Evolutionary conservation across 1,140 invertebrate genomes (phyloP).

Genomic region (Pseudomyrmex flavicornis): DNA sequence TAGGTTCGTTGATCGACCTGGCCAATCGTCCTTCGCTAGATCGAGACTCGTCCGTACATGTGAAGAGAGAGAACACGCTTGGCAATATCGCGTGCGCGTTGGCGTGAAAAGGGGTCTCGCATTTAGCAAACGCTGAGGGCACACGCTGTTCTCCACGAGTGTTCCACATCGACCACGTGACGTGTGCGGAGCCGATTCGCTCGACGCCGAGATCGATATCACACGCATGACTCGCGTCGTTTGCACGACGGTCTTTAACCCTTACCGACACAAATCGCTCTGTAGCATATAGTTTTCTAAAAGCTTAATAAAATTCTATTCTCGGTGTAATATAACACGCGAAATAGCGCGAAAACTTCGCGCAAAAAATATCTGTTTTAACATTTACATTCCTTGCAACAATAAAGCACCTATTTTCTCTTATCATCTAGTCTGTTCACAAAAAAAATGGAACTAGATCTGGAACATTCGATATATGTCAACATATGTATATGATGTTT

Average conservation of each 20-base stretch:
- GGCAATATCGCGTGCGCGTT: constrained; percentile 50
- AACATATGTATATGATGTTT: not conserved
- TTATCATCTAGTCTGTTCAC: not conserved
- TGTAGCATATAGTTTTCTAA: not conserved
- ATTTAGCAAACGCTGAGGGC: constrained; percentile 45
- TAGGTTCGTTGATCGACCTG: constrained; percentile 40
- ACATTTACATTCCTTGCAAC: not conserved
- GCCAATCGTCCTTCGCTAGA: constrained; percentile 31
- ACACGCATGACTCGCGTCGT: constrained; percentile 59
- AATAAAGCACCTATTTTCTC: not conserved
- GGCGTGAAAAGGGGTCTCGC: constrained; percentile 53
- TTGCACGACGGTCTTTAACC: constrained; percentile 64
- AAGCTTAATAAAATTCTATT: constrained; percentile 43
- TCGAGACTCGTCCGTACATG: constrained; percentile 15
- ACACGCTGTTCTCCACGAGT: constrained; percentile 51
- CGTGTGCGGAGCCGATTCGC: constrained; percentile 63
- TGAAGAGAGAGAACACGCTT: not conserved
- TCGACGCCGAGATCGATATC: constrained; percentile 64
- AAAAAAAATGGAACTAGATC: not conserved
- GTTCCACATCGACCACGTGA: constrained; percentile 59
- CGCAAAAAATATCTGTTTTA: not conserved
- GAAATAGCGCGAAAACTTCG: not conserved
- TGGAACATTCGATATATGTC: not conserved
- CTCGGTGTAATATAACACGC: not conserved
- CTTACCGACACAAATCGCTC: constrained; percentile 30